Evolutionary conservation across 2,888 invertebrate genomes (phyloP).

Genomic region (Harpagoxenus sublaevis): DNA sequence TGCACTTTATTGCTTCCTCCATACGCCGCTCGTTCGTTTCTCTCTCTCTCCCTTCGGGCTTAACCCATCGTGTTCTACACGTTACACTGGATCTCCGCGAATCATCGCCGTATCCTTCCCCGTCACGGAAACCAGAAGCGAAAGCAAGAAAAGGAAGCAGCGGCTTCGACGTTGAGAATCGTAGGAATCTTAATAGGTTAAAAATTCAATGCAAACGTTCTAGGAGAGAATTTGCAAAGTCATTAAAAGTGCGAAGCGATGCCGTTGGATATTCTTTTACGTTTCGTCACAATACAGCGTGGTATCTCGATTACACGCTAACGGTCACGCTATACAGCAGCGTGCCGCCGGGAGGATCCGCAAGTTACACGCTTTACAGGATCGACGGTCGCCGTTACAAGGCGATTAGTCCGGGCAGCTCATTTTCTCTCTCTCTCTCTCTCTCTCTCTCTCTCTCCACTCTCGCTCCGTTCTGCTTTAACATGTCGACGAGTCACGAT

Average conservation of each 20-base stretch:
- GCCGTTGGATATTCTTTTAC: conserved; percentile 18
- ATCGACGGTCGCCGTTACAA: conserved; percentile 43
- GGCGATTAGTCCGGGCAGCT: conserved; percentile 43
- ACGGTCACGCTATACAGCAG: conserved; percentile 25
- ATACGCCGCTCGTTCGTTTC: neutral
- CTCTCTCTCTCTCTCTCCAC: conserved; percentile 1
- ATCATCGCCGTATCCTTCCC: neutral
- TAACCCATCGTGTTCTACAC: conserved; percentile 8
- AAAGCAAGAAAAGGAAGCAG: neutral
- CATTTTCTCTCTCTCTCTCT: conserved; percentile 25
- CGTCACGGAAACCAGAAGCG: neutral
- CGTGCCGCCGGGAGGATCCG: conserved; percentile 6
- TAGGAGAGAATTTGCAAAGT: neutral
- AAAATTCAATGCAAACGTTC: neutral
- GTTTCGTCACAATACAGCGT: conserved; percentile 37
- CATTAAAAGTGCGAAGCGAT: neutral
- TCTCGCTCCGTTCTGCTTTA: conserved; percentile 48
- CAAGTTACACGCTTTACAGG: conserved; percentile 50
- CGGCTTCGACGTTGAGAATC: neutral
- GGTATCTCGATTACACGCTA: conserved; percentile 39
- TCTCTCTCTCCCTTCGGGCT: neutral
- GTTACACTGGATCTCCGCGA: conserved; percentile 22
- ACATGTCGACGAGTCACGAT: conserved; percentile 55
- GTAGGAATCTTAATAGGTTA: neutral
- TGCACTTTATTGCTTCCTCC: conserved; percentile 39